Base-by-base conservation (phyloP, 2,888 invertebrate species). In the Meteorus cinctellus region DNA sequence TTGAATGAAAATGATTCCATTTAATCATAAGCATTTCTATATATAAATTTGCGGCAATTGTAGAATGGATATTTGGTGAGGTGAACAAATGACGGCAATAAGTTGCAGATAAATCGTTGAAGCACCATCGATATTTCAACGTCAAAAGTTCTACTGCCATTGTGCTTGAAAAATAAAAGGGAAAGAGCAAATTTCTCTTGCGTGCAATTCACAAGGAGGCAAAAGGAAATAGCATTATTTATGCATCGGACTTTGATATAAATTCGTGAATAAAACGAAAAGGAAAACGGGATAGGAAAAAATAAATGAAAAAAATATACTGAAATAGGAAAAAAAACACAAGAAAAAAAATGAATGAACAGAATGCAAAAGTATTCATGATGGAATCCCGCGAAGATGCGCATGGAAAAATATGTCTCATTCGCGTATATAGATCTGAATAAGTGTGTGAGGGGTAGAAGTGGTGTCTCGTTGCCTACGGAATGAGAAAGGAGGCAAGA, bases 51-150 rank as follows among this genome's bases (percentile, higher is more conserved):
- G 29, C 45, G 55, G 41, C 19, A 45, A 60, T 60, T 24, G 60
- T 62, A 60, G 59, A 71, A 62, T 48, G 24, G 24, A 27, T 62
- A 41, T 60, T 71, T 27, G 59, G 70, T 34, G 48, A 70, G 34
- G 59, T 55, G 71, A 45, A 71, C 71, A 71, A 71, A 71, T 71
- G 71, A 62, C 27, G 41, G 59, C 71, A 63, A 72, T 72, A 65
- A 63, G 45, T 48, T 63, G 12, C 45, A 63, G 63, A 63, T 72
- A 63, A 72, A 72, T 71, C 59, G 31, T 63, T 31, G 48, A 68
- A 60, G 62, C 36, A 41, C 36, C 16, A 41, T 62, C 36, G 55
- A 74, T 68, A 62, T 60, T 55, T 74, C 74, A 73, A 66, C 27
- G 73, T 59, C 66, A 36, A 27, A 71, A 41, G 34, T 55, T 19